phyloP scores from a whole-genome alignment of 1,140 invertebrate species.

The Platorchestia sp. region DNA sequence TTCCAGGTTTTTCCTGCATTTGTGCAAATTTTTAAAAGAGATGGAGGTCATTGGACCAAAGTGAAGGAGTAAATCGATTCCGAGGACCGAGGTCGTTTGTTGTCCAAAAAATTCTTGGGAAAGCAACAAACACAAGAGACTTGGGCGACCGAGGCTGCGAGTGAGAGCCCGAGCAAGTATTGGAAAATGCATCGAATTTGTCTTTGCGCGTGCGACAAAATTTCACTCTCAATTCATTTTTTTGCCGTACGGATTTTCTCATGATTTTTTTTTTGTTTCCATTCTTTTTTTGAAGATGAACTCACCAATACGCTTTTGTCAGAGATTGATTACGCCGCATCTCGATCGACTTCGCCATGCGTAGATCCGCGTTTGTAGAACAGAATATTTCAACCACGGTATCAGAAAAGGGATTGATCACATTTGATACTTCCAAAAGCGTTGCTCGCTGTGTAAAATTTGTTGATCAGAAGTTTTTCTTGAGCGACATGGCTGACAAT shows the following conservation, averaged over 20 bases:
- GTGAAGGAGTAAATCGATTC: constrained; percentile 2
- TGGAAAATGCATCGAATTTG: not conserved
- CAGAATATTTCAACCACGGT: not conserved
- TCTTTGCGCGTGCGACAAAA: not conserved
- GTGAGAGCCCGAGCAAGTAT: not conserved
- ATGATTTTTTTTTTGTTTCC: not conserved
- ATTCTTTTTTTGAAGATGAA: not conserved
- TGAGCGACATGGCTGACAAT: not conserved
- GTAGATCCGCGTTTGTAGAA: not conserved
- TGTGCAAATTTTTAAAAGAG: not conserved
- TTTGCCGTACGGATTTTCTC: not conserved
- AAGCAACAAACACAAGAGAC: not conserved
- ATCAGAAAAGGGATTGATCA: not conserved
- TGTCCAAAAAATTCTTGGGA: not conserved
- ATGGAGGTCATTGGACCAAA: constrained; percentile 15
- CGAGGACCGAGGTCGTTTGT: not conserved
- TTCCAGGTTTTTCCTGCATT: not conserved
- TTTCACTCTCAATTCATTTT: not conserved
- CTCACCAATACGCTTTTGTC: not conserved
- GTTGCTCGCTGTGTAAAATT: not conserved
- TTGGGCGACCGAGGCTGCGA: not conserved
- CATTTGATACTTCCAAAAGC: not conserved
- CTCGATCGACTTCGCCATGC: too few species aligned
- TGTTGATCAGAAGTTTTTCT: not conserved
- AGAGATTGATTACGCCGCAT: not conserved